Base-by-base conservation (phyloP, 2,797 vertebrate genomes). In the Pseudochromis fuscus region DNA sequence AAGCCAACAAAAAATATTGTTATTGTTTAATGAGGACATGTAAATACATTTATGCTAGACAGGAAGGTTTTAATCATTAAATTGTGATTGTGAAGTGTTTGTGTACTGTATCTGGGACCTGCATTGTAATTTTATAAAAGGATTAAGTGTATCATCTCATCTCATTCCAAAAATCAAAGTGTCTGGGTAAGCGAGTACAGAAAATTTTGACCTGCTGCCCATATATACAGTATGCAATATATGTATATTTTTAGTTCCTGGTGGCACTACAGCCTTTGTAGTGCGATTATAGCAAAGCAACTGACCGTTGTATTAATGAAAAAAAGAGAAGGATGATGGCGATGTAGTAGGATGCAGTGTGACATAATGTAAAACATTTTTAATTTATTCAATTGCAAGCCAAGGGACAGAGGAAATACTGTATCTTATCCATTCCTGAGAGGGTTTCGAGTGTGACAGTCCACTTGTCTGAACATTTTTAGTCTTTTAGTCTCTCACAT, bases 181-280 rank as follows among this genome's bases (percentile, higher is more conserved):
- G 24, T 45, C 33, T 40, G 21, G 5, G 7, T 2, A 50, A 25
- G n/a, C 7, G 35, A 38, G 30, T 2, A 30, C n/a, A 57, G 24
- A 30, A 67, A 66, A 82, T 76, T 40, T 53, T 46, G 56, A 51
- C 45, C 25, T 31, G 33, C 30, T 48, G 44, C 35, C 70, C 45
- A 75, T 81, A 67, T 62, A 75, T 49, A 40, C 72, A 64, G 16
- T 25, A 68, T 86, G 55, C 46, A 87, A 76, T 83, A 81, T 89
- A 45, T 72, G 13, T 62, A 40, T 59, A 55, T 44, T 59, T 19
- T 2, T 44, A 15, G 52, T 53, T 71, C 56, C 49, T 15, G 51
- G 24, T 11, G 16, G 24, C 7, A 2, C 31, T 8, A 37, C 45
- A 25, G 44, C 24, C 60, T 53, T 48, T 53, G 44, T 48, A 15